Conservation (phyloP, 2,113 vertebrate species). For the Platichthys flesus region DNA sequence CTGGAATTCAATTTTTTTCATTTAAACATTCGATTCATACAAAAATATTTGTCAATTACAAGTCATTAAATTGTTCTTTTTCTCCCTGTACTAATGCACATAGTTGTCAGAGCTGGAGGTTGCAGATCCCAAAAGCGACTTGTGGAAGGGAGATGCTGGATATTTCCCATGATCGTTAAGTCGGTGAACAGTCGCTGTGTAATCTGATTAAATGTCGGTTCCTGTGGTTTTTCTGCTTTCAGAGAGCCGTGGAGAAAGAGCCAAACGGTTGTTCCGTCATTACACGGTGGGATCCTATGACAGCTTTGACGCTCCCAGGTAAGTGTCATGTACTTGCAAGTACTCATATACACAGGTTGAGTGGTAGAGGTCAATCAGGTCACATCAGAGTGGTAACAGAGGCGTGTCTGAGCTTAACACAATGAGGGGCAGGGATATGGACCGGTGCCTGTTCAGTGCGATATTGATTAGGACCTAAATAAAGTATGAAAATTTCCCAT, state of each 20-base stretch:
- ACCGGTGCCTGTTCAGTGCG: too few relatives aligned
- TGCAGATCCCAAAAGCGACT: too few relatives aligned
- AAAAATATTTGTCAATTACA: too few relatives aligned
- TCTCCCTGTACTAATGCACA: too few relatives aligned
- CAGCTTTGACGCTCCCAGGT: conserved; percentile 95
- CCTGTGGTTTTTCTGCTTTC: conserved; percentile 62
- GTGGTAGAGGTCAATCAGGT: neutral
- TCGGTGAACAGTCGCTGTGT: neutral
- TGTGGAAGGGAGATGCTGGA: neutral
- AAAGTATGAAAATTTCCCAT: too few relatives aligned
- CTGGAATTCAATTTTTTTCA: too few relatives aligned
- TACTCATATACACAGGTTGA: neutral
- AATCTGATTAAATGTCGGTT: neutral
- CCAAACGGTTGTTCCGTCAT: conserved; percentile 92
- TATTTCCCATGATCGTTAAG: neutral
- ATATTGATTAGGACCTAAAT: too few relatives aligned
- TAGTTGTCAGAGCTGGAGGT: too few relatives aligned
- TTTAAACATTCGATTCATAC: too few relatives aligned
- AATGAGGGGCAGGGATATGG: too few relatives aligned
- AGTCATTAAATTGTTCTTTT: too few relatives aligned
- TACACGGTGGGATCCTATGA: conserved; percentile 95
- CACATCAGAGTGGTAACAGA: neutral
- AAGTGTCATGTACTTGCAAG: conserved; percentile 47
- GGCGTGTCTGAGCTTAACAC: neutral
- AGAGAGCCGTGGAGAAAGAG: conserved; percentile 93